Evolutionary conservation across 1,140 invertebrate species (phyloP).

Genomic region (Drosophila pallidifrons): DNA sequence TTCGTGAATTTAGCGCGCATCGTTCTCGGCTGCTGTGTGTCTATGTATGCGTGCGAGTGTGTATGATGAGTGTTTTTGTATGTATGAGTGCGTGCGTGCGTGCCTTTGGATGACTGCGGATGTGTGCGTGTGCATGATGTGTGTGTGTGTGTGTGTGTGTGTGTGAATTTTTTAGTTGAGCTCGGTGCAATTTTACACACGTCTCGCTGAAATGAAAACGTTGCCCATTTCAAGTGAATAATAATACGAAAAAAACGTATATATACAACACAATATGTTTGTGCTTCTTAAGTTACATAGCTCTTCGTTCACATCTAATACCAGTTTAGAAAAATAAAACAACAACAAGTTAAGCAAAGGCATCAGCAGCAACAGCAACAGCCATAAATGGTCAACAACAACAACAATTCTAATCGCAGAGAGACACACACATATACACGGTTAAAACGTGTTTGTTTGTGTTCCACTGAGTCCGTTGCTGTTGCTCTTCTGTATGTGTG

Average conservation of each 20-base stretch:
- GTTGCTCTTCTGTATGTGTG: conserved; percentile 17
- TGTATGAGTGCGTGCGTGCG: conserved; percentile 25
- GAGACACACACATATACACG: conserved; percentile 14
- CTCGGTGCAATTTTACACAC: conserved; percentile 36
- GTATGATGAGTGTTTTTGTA: conserved; percentile 7
- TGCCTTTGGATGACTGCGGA: conserved; percentile 11
- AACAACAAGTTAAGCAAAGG: conserved; percentile 28
- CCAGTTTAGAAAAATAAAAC: conserved; percentile 60
- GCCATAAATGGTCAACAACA: conserved; percentile 42
- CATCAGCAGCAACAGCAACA: conserved; percentile 42
- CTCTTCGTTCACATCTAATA: conserved; percentile 51
- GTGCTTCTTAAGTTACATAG: conserved; percentile 41
- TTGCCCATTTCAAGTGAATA: conserved; percentile 58
- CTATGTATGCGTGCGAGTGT: conserved; percentile 5
- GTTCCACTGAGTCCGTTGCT: conserved; percentile 34
- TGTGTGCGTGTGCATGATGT: conserved; percentile 21
- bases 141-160: conserved; percentile 4
- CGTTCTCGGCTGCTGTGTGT: conserved; percentile 23
- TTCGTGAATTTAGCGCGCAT: conserved; percentile 47
- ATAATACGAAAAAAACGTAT: conserved; percentile 22
- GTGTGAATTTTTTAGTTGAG: conserved; percentile 31
- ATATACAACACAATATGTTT: conserved; percentile 18
- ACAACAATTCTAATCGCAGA: conserved; percentile 69
- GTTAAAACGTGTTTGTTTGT: conserved; percentile 59
- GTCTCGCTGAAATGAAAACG: conserved; percentile 24